Evolutionary conservation across 92 coral and sea anemone genomes (phyloP).

Genomic region (Palythoa caribaeorum): DNA sequence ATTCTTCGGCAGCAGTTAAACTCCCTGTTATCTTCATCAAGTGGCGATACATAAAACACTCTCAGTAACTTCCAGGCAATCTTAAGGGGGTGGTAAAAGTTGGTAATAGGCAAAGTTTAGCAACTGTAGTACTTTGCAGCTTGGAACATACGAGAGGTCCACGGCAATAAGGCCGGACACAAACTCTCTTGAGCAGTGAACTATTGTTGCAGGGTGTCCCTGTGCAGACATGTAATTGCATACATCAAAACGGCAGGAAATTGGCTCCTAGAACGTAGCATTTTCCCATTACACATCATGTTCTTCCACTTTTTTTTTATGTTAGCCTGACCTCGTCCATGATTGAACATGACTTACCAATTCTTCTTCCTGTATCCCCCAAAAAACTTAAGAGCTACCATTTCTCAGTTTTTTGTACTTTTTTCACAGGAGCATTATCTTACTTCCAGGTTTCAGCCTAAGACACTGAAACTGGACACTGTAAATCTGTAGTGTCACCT

Average conservation of each 20-base stretch:
- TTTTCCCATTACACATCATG: constrained; percentile 23
- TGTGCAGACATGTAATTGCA: constrained; percentile 61
- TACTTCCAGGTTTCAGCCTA: constrained; percentile 33
- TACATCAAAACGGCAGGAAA: constrained; percentile 49
- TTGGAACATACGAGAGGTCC: neutral
- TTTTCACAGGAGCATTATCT: constrained; percentile 50
- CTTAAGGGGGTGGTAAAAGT: too few relatives aligned
- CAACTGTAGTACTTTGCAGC: too few relatives aligned
- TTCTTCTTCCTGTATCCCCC: constrained; percentile 13
- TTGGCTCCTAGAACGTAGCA: constrained; percentile 48
- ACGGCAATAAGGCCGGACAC: constrained; percentile 43
- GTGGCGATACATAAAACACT: too few relatives aligned
- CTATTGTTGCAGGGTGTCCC: constrained; percentile 28
- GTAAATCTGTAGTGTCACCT: constrained; percentile 40
- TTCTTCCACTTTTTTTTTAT: constrained; percentile 57
- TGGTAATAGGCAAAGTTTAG: too few relatives aligned
- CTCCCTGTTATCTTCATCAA: too few relatives aligned
- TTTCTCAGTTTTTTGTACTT: constrained; percentile 22
- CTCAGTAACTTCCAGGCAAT: too few relatives aligned
- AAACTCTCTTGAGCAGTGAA: constrained; percentile 57
- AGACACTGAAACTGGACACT: constrained; percentile 60
- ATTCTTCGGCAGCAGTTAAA: too few relatives aligned
- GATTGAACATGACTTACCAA: constrained; percentile 22
- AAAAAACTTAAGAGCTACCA: constrained; percentile 45
- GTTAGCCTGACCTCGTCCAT: too few relatives aligned